Conservation (phyloP, 1,140 invertebrate genomes). For the Proales similis region DNA sequence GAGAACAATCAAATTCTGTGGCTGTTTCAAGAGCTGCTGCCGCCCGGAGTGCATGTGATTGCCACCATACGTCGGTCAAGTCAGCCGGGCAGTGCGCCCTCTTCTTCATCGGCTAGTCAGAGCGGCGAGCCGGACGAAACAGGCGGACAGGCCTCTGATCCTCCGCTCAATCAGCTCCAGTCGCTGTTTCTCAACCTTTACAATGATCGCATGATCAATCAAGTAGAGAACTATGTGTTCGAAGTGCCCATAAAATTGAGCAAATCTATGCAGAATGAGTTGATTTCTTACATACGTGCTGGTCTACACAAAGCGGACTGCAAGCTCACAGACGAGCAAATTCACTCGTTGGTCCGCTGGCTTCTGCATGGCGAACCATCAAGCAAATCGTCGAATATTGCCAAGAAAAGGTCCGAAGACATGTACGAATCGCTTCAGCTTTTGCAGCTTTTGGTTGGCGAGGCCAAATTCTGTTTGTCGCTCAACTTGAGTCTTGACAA, state of each 20-base stretch:
- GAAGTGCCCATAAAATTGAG: constrained; percentile 16
- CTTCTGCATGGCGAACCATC: too few relatives aligned
- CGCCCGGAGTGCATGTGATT: constrained; percentile 25
- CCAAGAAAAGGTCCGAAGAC: too few relatives aligned
- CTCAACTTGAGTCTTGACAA: too few relatives aligned
- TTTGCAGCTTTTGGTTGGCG: too few relatives aligned
- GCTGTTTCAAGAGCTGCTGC: constrained; percentile 13
- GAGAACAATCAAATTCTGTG: constrained; percentile 31
- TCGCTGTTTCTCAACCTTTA: constrained; percentile 23
- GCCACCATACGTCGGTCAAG: too few relatives aligned
- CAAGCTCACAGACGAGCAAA: not conserved
- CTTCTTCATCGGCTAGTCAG: too few relatives aligned
- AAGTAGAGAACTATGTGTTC: constrained; percentile 34
- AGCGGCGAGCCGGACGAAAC: too few relatives aligned
- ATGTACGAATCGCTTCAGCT: too few relatives aligned
- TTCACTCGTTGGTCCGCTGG: not conserved
- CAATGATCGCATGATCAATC: constrained; percentile 16
- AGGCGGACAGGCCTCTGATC: not conserved
- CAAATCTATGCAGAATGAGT: constrained; percentile 7
- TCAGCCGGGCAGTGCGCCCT: too few relatives aligned
- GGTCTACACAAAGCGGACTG: constrained; percentile 7
- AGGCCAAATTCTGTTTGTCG: too few relatives aligned
- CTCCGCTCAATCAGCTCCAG: not conserved
- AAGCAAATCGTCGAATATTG: too few relatives aligned
- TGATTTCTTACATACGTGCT: constrained; percentile 5